Evolutionary conservation across 1,140 invertebrate genomes (phyloP).

Genomic region (Bombus difficillimus): DNA sequence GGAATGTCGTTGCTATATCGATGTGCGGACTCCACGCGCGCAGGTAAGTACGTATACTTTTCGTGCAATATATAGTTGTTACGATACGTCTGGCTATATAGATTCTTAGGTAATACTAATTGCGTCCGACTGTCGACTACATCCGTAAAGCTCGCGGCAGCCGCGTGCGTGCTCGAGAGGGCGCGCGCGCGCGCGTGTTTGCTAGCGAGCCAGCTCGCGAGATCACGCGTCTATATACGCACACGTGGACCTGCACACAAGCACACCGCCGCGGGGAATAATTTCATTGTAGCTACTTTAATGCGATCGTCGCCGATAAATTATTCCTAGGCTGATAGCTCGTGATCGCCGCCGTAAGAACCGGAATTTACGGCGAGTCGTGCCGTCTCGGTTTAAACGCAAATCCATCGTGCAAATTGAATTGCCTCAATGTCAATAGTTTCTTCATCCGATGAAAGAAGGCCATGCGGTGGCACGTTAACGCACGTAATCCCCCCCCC

Average conservation of each 20-base stretch:
- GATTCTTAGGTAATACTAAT: conserved; percentile 74
- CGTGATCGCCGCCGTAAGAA: conserved; percentile 43
- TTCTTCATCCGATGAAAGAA: conserved; percentile 38
- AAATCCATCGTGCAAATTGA: conserved; percentile 45
- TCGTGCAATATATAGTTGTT: conserved; percentile 33
- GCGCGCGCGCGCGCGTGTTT: conserved; percentile 10
- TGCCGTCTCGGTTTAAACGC: conserved; percentile 19
- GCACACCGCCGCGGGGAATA: conserved; percentile 33
- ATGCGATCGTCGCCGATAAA: conserved; percentile 50
- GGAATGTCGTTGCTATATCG: conserved; percentile 50
- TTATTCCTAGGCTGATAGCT: conserved; percentile 43
- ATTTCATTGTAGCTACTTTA: conserved; percentile 53
- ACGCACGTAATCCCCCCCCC: conserved; percentile 11
- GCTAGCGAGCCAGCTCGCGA: conserved; percentile 6
- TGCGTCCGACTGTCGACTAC: conserved; percentile 56
- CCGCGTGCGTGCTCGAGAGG: neutral
- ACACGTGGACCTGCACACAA: conserved; percentile 24
- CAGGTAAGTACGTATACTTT: conserved; percentile 32
- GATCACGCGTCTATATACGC: conserved; percentile 27
- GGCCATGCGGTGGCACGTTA: conserved; percentile 36
- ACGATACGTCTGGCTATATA: conserved; percentile 56
- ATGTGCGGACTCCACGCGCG: neutral
- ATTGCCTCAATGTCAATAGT: conserved; percentile 52
- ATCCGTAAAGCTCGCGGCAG: conserved; percentile 36
- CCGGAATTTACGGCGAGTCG: conserved; percentile 37